phyloP scores from a whole-genome alignment of 2,113 vertebrate species.

The Bos taurus region ARS-UCD2.0 NC_037337.1:79310501-79311000 shows the following conservation, averaged over 20 bases:
- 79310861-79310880: not conserved
- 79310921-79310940: not conserved
- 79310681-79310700: not conserved
- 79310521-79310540: not conserved
- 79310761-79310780: not conserved
- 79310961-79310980: not conserved
- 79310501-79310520: not conserved
- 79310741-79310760: not conserved
- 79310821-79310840: not conserved
- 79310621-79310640: not conserved
- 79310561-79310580: not conserved
- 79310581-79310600: not conserved
- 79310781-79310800: rapidly evolving
- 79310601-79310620: not conserved
- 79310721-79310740: not conserved
- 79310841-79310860: not conserved
- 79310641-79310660: not conserved
- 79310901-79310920: not conserved
- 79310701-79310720: not conserved
- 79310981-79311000: not conserved
- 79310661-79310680: not conserved
- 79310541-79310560: not conserved
- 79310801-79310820: not conserved
- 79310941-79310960: not conserved
- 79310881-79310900: not conserved